A percentile compares a stretch with the other conserved stretches of the same genome.
phyloP scores from a whole-genome alignment of 2,113 vertebrate species.

The Pterocles burchelli region DNA sequence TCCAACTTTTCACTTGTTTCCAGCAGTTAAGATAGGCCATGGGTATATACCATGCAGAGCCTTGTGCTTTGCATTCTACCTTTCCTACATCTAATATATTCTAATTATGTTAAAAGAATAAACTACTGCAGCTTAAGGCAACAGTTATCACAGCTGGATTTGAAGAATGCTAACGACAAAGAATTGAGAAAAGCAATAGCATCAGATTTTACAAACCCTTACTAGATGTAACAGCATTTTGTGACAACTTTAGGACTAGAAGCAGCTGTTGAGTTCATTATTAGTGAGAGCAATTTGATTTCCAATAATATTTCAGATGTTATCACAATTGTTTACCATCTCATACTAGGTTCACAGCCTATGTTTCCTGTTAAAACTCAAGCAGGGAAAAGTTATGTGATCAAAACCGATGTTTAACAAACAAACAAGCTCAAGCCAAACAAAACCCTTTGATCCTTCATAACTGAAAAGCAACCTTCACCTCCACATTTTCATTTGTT shows the following conservation, averaged over 20 bases:
- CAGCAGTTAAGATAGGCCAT: background rate
- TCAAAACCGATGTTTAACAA: conserved; percentile 42
- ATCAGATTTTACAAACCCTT: conserved; percentile 17
- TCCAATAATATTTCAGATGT: conserved; percentile 17
- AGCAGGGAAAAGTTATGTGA: conserved; percentile 41
- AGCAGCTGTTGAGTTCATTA: conserved; percentile 46
- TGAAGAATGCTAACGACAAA: conserved; percentile 22
- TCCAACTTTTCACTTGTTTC: background rate
- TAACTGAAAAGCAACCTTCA: conserved; percentile 62
- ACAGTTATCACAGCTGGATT: conserved; percentile 44
- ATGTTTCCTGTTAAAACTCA: background rate
- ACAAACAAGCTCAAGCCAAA: conserved; percentile 47
- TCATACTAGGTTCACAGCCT: background rate
- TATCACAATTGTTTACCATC: background rate
- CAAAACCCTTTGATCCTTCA: conserved; percentile 18
- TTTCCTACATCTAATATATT: background rate
- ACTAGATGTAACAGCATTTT: background rate
- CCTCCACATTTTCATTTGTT: conserved; percentile 65
- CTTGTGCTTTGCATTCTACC: background rate
- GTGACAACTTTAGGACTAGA: conserved; percentile 22
- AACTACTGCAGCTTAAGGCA: background rate
- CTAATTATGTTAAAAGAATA: conserved; percentile 8
- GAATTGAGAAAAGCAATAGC: background rate
- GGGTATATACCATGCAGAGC: background rate
- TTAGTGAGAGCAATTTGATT: conserved; percentile 39